Conservation (phyloP, 2,113 vertebrate genomes). For the Merops nubicus region DNA sequence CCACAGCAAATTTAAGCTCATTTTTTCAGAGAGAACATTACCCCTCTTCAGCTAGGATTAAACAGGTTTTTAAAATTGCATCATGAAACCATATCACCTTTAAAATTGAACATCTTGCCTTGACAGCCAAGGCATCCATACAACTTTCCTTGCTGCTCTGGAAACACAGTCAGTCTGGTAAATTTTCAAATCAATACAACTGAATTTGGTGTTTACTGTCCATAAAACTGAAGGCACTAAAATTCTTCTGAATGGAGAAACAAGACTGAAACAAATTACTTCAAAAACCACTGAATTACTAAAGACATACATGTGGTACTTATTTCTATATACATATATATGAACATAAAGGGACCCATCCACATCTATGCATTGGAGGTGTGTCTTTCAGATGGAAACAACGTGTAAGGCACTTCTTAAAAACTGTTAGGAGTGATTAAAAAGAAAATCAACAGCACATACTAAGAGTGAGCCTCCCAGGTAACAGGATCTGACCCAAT, state of each 20-base stretch:
- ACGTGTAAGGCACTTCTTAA: not conserved
- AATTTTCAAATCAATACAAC: not conserved
- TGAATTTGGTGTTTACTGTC: not conserved
- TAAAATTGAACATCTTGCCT: not conserved
- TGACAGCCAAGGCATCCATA: not conserved
- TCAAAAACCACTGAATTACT: not conserved
- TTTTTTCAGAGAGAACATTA: not conserved
- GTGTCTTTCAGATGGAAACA: not conserved
- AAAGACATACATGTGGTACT: not conserved
- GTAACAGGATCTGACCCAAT: not conserved
- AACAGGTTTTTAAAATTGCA: not conserved
- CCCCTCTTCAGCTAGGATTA: not conserved
- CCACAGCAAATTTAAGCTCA: not conserved
- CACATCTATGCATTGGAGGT: not conserved
- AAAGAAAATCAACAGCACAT: not conserved
- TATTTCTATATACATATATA: not conserved
- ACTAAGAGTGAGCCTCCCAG: not conserved
- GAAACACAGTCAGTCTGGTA: not conserved
- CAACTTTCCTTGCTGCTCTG: not conserved
- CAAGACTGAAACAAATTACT: not conserved
- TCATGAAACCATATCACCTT: not conserved
- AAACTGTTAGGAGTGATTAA: not conserved
- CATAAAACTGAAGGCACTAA: not conserved
- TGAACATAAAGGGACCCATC: not conserved
- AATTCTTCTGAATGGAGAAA: not conserved